Conservation (phyloP, 2,113 vertebrate species). For the Petroica traversi region DNA sequence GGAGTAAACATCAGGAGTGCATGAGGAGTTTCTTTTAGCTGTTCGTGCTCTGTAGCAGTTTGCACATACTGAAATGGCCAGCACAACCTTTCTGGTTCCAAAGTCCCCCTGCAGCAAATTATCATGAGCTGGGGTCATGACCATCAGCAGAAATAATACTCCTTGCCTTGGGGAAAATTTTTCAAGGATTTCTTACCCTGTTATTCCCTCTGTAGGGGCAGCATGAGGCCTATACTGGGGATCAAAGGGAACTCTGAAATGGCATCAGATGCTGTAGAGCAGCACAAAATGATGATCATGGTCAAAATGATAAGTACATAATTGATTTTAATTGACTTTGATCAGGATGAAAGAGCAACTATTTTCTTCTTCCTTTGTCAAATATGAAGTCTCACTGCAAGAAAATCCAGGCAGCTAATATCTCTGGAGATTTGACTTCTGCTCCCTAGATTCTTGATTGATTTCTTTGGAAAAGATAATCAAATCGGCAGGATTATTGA, state of each 20-base stretch:
- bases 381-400: not conserved
- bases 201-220: not conserved
- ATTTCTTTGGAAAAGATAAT: not conserved
- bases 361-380: not conserved
- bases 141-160: not conserved
- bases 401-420: not conserved
- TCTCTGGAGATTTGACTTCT: not conserved
- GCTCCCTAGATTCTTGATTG: not conserved
- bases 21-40: not conserved
- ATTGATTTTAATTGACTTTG: not conserved
- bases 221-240: not conserved
- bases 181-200: not conserved
- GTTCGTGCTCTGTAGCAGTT: not conserved
- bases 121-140: not conserved
- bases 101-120: constrained; percentile 20
- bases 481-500: not conserved
- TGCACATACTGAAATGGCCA: not conserved
- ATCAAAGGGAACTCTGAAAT: not conserved
- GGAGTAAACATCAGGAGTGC: not conserved
- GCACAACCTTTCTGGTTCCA: not conserved
- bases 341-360: not conserved
- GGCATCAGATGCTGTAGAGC: not conserved
- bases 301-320: not conserved
- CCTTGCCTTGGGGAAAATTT: not conserved
- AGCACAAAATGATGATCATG: not conserved